Base-by-base conservation (phyloP, 2,888 invertebrate species). In the Lasioglossum oenotherae region DNA sequence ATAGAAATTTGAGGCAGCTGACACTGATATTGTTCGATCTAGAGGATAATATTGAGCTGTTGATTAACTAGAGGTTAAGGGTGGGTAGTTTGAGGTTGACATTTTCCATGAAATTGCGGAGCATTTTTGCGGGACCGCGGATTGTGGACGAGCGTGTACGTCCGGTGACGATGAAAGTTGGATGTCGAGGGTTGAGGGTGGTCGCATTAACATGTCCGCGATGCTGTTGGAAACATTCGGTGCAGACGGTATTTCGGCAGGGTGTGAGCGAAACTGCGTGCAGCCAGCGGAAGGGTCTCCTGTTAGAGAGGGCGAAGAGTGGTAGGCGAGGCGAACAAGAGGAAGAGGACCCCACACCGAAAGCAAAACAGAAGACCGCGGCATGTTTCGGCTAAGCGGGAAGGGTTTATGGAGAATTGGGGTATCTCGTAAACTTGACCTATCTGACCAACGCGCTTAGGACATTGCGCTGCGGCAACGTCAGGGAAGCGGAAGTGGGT, bases 351-450 rank as follows among this genome's bases (percentile, higher is more conserved):
- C 81, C 87, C 53, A 53, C 81, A 88, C 77, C 86, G 19, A 88
- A 88, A 91, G 91, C 93, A 91, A 92, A 92, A 91, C 91, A 92
- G 91, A 92, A 91, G 92, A 91, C 90, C 88, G 91, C 90, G 89
- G 91, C 91, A 92, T 93, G 92, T 91, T 91, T 89, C 88, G 91
- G 92, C 91, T 93, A 92, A 94, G 93, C 93, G 93, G 90, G 92
- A 94, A 94, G 94, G 94, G 94, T 94, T 94, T 92, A 91, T 90
- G 91, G 92, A 89, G 92, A 93, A 93, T 92, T 93, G 92, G 93
- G 93, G 90, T 90, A 89, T 91, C 91, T 85, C 90, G 93, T 92
- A 93, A 93, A 94, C 94, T 94, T 94, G 94, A 94, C 94, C 94
- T 92, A 92, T 92, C 93, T 92, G 92, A 91, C 90, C 87, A 89